Evolutionary conservation across 1,140 invertebrate genomes (phyloP), one percentile per base, ranked within the genome.

Genomic region (Bombus ignitus): DNA sequence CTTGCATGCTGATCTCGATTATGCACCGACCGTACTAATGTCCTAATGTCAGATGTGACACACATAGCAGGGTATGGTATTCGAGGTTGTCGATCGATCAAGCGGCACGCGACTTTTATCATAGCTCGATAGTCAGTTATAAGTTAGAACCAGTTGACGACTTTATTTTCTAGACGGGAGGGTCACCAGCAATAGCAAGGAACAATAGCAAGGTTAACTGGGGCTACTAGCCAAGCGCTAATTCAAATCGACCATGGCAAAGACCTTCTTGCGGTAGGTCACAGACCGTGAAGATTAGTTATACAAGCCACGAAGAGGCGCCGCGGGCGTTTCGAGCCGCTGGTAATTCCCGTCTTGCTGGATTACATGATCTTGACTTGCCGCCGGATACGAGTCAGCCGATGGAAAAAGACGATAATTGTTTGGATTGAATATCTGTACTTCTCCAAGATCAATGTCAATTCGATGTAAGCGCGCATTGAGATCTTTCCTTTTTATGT

Each of bases 201-300:
- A 42, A 78, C 92, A 93, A 92, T 92, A 92, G 92, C 92, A 92
- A 93, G 92, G 93, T 85, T 91, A 89, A 88, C 86, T 42, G 18
- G 57, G n/a, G 76, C 42, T 57, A 62, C n/a, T 44, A 42, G 68
- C 71, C 77, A 85, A 73, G 73, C 83, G 81, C 88, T 86, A 91
- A 91, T 86, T 87, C 77, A 73, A 85, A 72, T n/a, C 88, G 90
- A 65, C 92, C 93, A 53, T 93, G 93, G 87, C 92, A 93, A 86
- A 93, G 92, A 92, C 91, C 88, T 92, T 92, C 85, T 91, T 92
- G 83, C 79, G 88, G 79, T 90, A 92, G 88, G 87, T 93, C 88
- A 82, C 83, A 85, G 65, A 74, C 85, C 65, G 75, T 65, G 68
- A 90, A 83, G 83, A 90, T 90, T 88, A 86, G 76, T 74, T 86